Conservation (phyloP, 2,888 invertebrate genomes). For the Gisinianus flammeolus region DNA sequence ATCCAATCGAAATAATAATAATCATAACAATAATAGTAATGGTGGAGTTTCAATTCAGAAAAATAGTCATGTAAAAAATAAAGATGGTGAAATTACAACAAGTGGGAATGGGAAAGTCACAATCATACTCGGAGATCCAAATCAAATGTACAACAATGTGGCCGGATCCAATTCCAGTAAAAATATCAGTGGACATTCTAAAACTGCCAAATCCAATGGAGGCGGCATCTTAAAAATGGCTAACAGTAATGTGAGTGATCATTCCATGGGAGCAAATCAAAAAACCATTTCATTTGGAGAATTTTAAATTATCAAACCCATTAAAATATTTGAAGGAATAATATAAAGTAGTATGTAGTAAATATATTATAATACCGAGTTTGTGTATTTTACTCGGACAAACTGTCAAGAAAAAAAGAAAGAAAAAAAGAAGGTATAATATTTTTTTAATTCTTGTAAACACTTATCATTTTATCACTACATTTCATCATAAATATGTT, state of each 20-base stretch:
- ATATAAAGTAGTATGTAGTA: neutral
- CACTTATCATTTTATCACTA: too few relatives aligned
- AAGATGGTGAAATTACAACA: constrained; percentile 35
- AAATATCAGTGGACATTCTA: neutral
- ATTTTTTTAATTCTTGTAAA: too few relatives aligned
- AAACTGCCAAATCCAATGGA: constrained; percentile 46
- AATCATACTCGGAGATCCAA: constrained; percentile 45
- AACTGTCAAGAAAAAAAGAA: too few relatives aligned
- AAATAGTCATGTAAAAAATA: constrained; percentile 5
- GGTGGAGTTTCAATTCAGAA: neutral
- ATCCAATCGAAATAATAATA: neutral
- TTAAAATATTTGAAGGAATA: constrained; percentile 1
- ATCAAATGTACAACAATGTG: constrained; percentile 39
- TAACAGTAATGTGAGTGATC: constrained; percentile 35
- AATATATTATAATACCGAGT: too few relatives aligned
- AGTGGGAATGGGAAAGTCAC: constrained; percentile 50
- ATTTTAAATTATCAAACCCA: neutral
- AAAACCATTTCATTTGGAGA: constrained; percentile 57
- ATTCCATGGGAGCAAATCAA: constrained; percentile 38
- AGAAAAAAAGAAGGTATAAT: too few relatives aligned
- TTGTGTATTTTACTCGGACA: too few relatives aligned
- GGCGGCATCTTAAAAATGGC: constrained; percentile 54
- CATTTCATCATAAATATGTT: too few relatives aligned
- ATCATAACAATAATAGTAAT: neutral
- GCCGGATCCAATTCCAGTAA: neutral